These are phyloP conservation scores for Bubo blakistoni DNA, from an alignment of 2,113 vertebrate species.

Conservation along the genomic window DNA sequence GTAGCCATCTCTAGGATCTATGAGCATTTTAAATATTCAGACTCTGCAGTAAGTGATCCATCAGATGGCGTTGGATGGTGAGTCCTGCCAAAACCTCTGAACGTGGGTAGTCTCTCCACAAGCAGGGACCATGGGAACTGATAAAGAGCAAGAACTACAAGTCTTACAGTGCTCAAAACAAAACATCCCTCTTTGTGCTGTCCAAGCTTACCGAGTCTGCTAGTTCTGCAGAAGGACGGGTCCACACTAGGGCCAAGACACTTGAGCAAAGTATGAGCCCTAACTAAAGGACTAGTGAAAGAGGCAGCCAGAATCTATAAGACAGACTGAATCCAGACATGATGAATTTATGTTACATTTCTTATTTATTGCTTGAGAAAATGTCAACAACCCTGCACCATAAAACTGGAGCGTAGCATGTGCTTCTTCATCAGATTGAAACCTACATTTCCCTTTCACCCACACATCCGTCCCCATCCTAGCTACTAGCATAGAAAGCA, in stretches of 20 bases:
- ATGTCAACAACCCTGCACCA: neutral
- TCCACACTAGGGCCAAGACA: neutral
- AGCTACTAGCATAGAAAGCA: neutral
- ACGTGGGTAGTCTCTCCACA: neutral
- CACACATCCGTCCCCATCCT: neutral
- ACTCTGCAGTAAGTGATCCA: neutral
- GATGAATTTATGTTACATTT: neutral
- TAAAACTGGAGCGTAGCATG: neutral
- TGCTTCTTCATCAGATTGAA: constrained; percentile 8
- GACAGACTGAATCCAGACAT: neutral
- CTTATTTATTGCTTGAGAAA: neutral
- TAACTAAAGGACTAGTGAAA: neutral
- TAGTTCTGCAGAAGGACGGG: neutral
- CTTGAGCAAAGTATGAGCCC: neutral
- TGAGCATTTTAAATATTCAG: neutral
- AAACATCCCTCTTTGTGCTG: neutral
- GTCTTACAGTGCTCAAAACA: neutral
- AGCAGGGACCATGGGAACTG: neutral
- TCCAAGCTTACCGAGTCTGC: neutral
- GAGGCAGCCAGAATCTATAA: neutral
- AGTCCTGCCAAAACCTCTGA: neutral
- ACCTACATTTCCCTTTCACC: neutral
- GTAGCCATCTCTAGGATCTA: neutral
- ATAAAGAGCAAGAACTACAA: neutral
- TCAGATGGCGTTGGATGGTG: neutral